These are phyloP conservation scores for Etheostoma cragini DNA, from an alignment of 2,113 vertebrate species.

Conservation along the genomic window DNA sequence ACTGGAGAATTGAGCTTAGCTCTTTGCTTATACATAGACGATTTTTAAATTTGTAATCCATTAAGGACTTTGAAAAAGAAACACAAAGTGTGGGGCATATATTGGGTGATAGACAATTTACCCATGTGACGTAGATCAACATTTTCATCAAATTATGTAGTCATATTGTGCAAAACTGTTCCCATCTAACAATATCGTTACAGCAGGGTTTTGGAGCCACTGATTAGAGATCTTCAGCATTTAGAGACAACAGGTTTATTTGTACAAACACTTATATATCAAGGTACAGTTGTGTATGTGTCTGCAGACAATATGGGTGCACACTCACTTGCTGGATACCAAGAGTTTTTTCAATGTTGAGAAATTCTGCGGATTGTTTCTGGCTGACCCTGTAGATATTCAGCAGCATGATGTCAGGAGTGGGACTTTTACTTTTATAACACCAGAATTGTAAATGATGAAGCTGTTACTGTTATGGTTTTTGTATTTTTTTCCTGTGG, in stretches of 20 bases:
- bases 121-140: slow-evolving; percentile 19
- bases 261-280: slow-evolving; percentile 2
- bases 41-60: no score
- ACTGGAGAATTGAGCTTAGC: no score
- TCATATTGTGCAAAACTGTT: slow-evolving; percentile 31
- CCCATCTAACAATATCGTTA: slow-evolving; percentile 36
- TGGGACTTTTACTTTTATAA: background rate
- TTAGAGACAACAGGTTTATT: slow-evolving; percentile 26
- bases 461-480: no score
- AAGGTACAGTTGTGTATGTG: slow-evolving; percentile 31
- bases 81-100: background rate
- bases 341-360: background rate
- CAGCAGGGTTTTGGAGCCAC: slow-evolving; percentile 32
- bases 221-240: slow-evolving; percentile 24
- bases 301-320: slow-evolving; percentile 7
- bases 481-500: no score
- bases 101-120: slow-evolving; percentile 32
- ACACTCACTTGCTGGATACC: no score
- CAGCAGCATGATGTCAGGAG: background rate
- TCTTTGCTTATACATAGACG: no score
- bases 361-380: background rate
- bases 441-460: background rate
- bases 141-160: slow-evolving; percentile 29
- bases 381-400: background rate
- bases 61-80: no score